phyloP scores from a whole-genome alignment of 2,113 vertebrate species.

The Microcebus griseorufus region DNA sequence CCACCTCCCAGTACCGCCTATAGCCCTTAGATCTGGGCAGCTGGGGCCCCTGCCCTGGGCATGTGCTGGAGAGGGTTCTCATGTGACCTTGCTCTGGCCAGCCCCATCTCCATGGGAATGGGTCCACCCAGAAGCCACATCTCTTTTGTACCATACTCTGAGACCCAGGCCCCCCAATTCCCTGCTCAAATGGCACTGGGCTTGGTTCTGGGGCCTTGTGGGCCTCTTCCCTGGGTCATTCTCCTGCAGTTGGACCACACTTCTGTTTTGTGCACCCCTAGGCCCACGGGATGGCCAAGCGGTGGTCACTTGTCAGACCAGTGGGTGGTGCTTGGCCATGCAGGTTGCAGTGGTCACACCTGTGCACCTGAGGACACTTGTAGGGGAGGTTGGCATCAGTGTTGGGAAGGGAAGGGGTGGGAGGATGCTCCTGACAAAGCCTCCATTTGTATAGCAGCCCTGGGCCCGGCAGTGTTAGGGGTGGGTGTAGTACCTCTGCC shows the following conservation, averaged over 20 bases:
- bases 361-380: not conserved
- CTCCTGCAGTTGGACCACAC: not conserved
- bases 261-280: not conserved
- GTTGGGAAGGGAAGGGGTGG: not conserved
- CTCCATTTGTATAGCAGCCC: not conserved
- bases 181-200: not conserved
- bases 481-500: not conserved
- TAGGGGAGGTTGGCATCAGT: not conserved
- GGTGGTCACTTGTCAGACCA: not conserved
- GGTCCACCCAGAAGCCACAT: not conserved
- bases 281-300: not conserved
- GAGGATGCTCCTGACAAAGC: not conserved
- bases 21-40: not conserved
- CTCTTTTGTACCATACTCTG: not conserved
- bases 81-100: not conserved
- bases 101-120: accelerated
- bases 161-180: not conserved
- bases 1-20: too few species aligned
- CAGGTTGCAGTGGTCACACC: not conserved
- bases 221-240: not conserved
- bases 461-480: not conserved
- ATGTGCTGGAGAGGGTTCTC: not conserved
- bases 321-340: not conserved
- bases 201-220: not conserved
- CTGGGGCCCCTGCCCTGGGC: too few species aligned